Base-by-base conservation (phyloP, 2,113 vertebrate species). In the Galbula dea region DNA sequence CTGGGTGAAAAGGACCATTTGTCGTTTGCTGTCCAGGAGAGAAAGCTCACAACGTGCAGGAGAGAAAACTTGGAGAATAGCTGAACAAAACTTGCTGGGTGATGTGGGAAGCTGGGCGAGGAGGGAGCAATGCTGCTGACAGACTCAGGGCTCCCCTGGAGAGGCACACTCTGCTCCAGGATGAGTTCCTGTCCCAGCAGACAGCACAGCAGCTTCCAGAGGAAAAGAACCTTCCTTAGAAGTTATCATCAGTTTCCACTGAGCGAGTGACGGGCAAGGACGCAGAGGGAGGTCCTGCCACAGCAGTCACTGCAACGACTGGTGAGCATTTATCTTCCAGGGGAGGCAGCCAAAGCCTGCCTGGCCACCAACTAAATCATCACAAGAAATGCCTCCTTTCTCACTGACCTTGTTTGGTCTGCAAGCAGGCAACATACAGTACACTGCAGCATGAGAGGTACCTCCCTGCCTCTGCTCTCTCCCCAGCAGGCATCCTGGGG, bases 1-100 rank as follows among this genome's bases (percentile, higher is more conserved):
- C 88, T 66, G 97, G 97, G 97, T 97, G 97, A 98, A 98, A 97
- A 97, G 97, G 97, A 97, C 97, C 98, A 98, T 97, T 98, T 97
- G 97, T 97, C 97, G 97, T 98, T 97, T 93, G 92, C 96, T 94
- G 96, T 97, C 97, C 97, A 46, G 93, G 95, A 94, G 94, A 96
- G 93, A 91, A 58, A 78, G 81, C 94, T 80, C 89, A 77, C 96
- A 94, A 85, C 87, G 90, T 90, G 83, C 93, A 55, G 1, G 0
- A 32, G 77, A 74, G 66, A 91, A 19, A 96, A 96, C 96, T 93
- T 43, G 22, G 87, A 76, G 86, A 83, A 92, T 62, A 88, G 86
- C 75, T 29, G 90, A 46, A 77, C 91, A 61, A 9, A 73, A 94
- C 79, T 87, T 14, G 63, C 76, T 7, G 1, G 84, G 93, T 15